Evolutionary conservation across 2,797 vertebrate species (phyloP).

Genomic region (Loris lydekkerianus): DNA sequence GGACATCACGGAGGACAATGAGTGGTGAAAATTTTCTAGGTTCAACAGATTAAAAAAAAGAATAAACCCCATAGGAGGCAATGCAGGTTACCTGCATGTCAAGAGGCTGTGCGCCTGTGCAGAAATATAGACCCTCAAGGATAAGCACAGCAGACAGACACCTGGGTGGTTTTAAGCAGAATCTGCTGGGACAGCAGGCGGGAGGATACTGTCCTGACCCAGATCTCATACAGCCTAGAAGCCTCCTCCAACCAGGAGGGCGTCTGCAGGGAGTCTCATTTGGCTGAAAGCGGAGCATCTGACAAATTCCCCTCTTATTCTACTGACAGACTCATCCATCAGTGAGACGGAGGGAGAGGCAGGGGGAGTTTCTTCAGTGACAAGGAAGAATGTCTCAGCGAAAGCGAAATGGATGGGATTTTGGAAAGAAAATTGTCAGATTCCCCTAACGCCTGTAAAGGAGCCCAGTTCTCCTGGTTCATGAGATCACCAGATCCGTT

Average conservation of each 20-base stretch:
- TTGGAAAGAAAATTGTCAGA: conserved; percentile 22
- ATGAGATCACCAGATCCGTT: neutral
- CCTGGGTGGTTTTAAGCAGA: conserved; percentile 36
- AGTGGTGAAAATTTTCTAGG: neutral
- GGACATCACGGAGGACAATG: neutral
- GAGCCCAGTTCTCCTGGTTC: neutral
- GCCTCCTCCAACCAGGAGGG: neutral
- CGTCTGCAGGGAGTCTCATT: conserved; percentile 36
- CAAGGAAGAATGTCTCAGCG: conserved; percentile 55
- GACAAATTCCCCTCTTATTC: conserved; percentile 54
- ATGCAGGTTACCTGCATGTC: neutral
- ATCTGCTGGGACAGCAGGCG: neutral
- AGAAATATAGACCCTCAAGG: neutral
- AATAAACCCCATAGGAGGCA: neutral
- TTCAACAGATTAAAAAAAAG: neutral
- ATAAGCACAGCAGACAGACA: neutral
- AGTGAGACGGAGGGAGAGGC: neutral
- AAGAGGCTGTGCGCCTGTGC: neutral
- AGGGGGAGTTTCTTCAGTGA: conserved; percentile 1
- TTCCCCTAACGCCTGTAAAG: neutral
- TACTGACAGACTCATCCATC: conserved; percentile 54
- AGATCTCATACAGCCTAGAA: conserved; percentile 43
- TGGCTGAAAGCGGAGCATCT: conserved; percentile 63
- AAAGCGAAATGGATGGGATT: conserved; percentile 48
- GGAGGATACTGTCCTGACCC: conserved; percentile 19